Evolutionary conservation across 2,888 invertebrate genomes (phyloP).

Genomic region (Mythimna loreyi): DNA sequence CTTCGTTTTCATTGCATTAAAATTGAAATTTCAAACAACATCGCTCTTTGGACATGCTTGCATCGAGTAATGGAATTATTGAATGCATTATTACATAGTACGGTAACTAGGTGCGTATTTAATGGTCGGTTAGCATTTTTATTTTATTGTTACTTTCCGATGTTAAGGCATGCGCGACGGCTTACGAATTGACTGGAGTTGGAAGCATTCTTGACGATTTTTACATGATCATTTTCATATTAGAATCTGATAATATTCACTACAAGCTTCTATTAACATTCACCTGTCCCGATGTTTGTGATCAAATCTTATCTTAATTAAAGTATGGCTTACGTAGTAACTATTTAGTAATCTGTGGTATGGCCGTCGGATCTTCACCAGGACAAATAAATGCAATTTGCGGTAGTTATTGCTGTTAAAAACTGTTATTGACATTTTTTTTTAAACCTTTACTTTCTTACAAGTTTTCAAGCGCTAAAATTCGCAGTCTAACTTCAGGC

Average conservation of each 20-base stretch:
- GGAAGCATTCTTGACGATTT: constrained; percentile 26
- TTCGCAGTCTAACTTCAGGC: too few species aligned
- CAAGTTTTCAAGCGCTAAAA: too few species aligned
- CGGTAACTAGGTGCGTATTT: constrained; percentile 13
- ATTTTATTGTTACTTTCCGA: constrained; percentile 27
- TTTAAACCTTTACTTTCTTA: too few species aligned
- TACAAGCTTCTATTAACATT: too few species aligned
- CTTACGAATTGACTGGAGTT: constrained; percentile 9
- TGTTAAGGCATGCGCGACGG: constrained; percentile 14
- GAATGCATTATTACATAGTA: constrained; percentile 31
- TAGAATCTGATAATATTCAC: constrained; percentile 17
- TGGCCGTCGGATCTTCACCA: too few species aligned
- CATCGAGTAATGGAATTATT: constrained; percentile 46
- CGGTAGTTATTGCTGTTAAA: too few species aligned
- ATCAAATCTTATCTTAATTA: too few species aligned
- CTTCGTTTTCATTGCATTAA: constrained; percentile 64
- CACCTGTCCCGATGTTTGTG: too few species aligned
- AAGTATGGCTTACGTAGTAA: too few species aligned
- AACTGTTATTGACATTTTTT: too few species aligned
- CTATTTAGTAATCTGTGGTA: too few species aligned
- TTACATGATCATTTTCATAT: constrained; percentile 4
- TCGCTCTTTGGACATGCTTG: constrained; percentile 33
- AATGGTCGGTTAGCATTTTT: constrained; percentile 13
- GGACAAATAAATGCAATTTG: too few species aligned
- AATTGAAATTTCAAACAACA: constrained; percentile 53